These are phyloP conservation scores for Rhinatrema bivittatum DNA, from an alignment of 2,797 vertebrate species.

Conservation along the genomic window DNA sequence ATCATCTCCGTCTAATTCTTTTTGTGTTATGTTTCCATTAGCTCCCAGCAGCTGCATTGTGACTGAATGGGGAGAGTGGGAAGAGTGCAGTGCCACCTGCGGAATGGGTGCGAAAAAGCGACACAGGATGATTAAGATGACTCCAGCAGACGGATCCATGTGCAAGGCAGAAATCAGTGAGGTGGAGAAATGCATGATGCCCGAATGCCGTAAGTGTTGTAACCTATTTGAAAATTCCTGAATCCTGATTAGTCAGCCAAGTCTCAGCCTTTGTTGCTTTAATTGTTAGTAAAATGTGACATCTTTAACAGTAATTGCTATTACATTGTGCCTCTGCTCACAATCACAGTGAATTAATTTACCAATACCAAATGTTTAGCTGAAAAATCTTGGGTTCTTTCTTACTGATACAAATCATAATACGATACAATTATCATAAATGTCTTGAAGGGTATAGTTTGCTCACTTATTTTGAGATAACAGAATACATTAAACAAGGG, in stretches of 20 bases:
- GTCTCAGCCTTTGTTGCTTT: fast-evolving
- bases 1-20: too few relatives aligned
- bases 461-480: too few relatives aligned
- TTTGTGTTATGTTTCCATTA: too few relatives aligned
- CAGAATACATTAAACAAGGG: too few relatives aligned
- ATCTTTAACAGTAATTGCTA: not conserved
- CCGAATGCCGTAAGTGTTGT: conserved; percentile 86
- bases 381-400: too few relatives aligned
- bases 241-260: fast-evolving
- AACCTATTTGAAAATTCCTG: fast-evolving
- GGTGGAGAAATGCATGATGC: conserved; percentile 97
- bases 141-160: conserved; percentile 84
- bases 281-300: too few relatives aligned
- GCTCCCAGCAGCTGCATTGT: conserved; percentile 92
- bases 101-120: conserved; percentile 86
- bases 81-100: conserved; percentile 91
- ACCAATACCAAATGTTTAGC: too few relatives aligned
- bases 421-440: too few relatives aligned
- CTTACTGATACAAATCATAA: too few relatives aligned
- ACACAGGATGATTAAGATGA: conserved; percentile 93
- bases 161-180: conserved; percentile 85
- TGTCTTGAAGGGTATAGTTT: too few relatives aligned
- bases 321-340: too few relatives aligned
- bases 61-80: conserved; percentile 96
- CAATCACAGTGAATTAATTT: too few relatives aligned